phyloP scores from a whole-genome alignment of 1,140 invertebrate species.

The Popillia japonica region DNA sequence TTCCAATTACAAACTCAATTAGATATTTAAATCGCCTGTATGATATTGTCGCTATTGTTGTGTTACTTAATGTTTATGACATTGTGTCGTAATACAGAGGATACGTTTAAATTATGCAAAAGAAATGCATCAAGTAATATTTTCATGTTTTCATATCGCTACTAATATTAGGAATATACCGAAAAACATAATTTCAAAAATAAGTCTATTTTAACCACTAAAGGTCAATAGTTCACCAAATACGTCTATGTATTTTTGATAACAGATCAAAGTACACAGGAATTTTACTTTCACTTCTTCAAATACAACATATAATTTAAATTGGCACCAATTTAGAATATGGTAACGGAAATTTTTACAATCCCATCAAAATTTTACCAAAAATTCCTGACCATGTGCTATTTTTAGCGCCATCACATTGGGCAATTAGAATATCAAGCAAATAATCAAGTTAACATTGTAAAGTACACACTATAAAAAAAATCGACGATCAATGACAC shows the following conservation, averaged over 20 bases:
- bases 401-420: too few relatives aligned
- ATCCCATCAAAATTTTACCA: background rate
- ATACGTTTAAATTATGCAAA: too few relatives aligned
- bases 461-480: background rate
- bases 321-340: background rate
- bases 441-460: background rate
- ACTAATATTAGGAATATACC: too few relatives aligned
- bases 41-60: too few relatives aligned
- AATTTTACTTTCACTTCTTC: background rate
- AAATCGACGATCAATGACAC: slow-evolving; percentile 4
- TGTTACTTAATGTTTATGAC: too few relatives aligned
- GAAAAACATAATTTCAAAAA: too few relatives aligned
- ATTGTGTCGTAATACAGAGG: too few relatives aligned
- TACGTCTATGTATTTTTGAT: background rate
- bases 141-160: too few relatives aligned
- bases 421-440: background rate
- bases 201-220: too few relatives aligned
- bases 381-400: background rate
- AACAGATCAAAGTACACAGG: background rate
- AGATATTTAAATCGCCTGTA: too few relatives aligned
- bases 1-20: too few relatives aligned
- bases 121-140: too few relatives aligned
- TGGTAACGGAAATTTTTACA: background rate
- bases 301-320: background rate
- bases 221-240: background rate